phyloP scores from a whole-genome alignment of 2,888 invertebrate species.

The Teleogryllus oceanicus region DNA sequence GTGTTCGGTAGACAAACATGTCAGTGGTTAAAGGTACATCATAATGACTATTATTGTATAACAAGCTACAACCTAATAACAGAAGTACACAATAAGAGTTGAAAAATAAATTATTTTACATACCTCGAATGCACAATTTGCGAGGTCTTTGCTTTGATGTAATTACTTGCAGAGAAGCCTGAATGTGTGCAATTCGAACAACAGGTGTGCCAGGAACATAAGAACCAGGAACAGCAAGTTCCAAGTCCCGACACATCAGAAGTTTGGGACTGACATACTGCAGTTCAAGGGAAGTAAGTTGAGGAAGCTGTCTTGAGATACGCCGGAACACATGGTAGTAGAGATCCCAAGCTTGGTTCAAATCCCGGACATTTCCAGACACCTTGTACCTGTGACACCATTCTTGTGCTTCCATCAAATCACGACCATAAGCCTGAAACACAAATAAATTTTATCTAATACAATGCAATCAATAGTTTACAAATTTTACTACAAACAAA shows the following conservation, averaged over 20 bases:
- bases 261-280: slow-evolving; percentile 95
- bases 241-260: slow-evolving; percentile 82
- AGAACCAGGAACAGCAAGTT: slow-evolving; percentile 96
- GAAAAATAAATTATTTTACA: too few species aligned
- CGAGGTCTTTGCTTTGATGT: slow-evolving; percentile 97
- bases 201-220: slow-evolving; percentile 90
- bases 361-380: slow-evolving; percentile 80
- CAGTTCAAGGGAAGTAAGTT: slow-evolving; percentile 82
- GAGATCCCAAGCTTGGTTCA: slow-evolving; percentile 98
- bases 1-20: too few species aligned
- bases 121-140: slow-evolving; percentile 80
- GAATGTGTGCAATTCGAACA: slow-evolving; percentile 84
- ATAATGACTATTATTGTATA: too few species aligned
- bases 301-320: slow-evolving; percentile 91
- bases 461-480: not conserved
- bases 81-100: too few species aligned
- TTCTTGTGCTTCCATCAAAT: slow-evolving; percentile 89
- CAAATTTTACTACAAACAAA: too few species aligned
- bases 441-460: not conserved
- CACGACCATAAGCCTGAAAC: slow-evolving; percentile 79
- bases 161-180: slow-evolving; percentile 89
- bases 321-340: slow-evolving; percentile 98
- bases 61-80: too few species aligned
- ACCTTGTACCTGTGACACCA: slow-evolving; percentile 85
- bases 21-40: too few species aligned